phyloP scores from a whole-genome alignment of 1,140 invertebrate species.

The Rhagoletis pomonella region DNA sequence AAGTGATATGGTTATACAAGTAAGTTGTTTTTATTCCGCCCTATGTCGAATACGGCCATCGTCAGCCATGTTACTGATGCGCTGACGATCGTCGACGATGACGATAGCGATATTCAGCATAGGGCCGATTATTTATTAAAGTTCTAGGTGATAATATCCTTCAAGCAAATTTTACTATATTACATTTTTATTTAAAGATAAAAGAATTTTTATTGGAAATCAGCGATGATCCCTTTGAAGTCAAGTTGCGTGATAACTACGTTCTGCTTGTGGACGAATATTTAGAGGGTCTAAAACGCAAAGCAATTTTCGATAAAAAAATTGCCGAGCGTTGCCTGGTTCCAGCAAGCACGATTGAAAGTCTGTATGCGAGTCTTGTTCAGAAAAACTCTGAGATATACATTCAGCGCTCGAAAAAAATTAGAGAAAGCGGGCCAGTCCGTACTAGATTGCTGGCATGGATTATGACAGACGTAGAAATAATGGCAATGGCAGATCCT shows the following conservation, averaged over 20 bases:
- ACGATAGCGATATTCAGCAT: too few species aligned
- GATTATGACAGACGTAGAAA: conserved; percentile 85
- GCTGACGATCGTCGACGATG: too few species aligned
- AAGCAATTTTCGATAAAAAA: conserved; percentile 88
- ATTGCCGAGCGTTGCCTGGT: conserved; percentile 85
- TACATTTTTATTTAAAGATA: conserved; percentile 75
- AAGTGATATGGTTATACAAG: conserved; percentile 91
- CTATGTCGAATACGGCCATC: too few species aligned
- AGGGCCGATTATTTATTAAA: not conserved
- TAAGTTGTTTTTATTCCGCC: conserved; percentile 66
- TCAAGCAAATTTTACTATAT: not conserved
- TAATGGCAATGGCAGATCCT: conserved; percentile 91
- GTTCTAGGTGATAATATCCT: not conserved
- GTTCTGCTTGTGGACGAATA: conserved; percentile 97
- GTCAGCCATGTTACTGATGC: too few species aligned
- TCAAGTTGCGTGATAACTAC: conserved; percentile 96
- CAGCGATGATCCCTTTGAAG: conserved; percentile 98
- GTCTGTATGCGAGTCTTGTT: conserved; percentile 88
- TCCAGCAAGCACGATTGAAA: conserved; percentile 90
- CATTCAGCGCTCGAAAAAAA: conserved; percentile 90
- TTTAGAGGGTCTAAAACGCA: conserved; percentile 94
- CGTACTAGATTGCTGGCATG: conserved; percentile 88
- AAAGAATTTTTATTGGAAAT: conserved; percentile 92
- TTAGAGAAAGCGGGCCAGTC: conserved; percentile 82
- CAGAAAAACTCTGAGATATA: conserved; percentile 97